Evolutionary conservation across 2,797 vertebrate species (phyloP).

Genomic region (Danionella dracula): DNA sequence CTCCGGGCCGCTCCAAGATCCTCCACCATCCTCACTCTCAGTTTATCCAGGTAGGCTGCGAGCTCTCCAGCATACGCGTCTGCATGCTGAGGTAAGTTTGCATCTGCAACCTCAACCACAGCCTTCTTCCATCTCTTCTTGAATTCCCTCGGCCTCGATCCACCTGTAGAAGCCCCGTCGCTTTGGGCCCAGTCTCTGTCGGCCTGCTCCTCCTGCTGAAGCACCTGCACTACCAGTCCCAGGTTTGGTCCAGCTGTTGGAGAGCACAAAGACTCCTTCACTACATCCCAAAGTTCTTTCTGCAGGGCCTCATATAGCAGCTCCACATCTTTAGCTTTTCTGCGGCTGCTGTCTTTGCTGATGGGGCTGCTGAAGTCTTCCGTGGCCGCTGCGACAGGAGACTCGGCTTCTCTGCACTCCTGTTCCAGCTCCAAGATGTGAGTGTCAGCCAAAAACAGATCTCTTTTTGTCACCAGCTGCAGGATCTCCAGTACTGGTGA

Average conservation of each 20-base stretch:
- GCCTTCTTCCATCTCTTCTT: conserved; percentile 75
- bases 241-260: conserved; percentile 66
- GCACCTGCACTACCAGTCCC: conserved; percentile 77
- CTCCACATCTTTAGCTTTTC: conserved; percentile 81
- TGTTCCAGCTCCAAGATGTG: conserved; percentile 87
- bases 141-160: conserved; percentile 65
- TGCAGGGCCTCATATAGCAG: conserved; percentile 86
- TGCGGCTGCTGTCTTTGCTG: conserved; percentile 66
- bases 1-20: conserved; percentile 75
- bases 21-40: conserved; percentile 69
- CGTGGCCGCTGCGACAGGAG: background rate
- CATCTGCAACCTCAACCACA: conserved; percentile 63
- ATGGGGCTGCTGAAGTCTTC: conserved; percentile 50
- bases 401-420: conserved; percentile 66
- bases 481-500: conserved; percentile 81
- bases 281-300: conserved; percentile 82
- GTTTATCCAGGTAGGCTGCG: conserved; percentile 66
- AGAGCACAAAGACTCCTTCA: conserved; percentile 72
- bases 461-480: conserved; percentile 79
- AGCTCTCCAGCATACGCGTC: conserved; percentile 64
- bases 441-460: conserved; percentile 77
- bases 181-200: conserved; percentile 59
- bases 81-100: conserved; percentile 62
- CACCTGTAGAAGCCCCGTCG: conserved; percentile 40
- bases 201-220: conserved; percentile 80